These are phyloP conservation scores for Leguminivora glycinivorella DNA, from an alignment of 1,140 invertebrate species.

Conservation along the genomic window DNA sequence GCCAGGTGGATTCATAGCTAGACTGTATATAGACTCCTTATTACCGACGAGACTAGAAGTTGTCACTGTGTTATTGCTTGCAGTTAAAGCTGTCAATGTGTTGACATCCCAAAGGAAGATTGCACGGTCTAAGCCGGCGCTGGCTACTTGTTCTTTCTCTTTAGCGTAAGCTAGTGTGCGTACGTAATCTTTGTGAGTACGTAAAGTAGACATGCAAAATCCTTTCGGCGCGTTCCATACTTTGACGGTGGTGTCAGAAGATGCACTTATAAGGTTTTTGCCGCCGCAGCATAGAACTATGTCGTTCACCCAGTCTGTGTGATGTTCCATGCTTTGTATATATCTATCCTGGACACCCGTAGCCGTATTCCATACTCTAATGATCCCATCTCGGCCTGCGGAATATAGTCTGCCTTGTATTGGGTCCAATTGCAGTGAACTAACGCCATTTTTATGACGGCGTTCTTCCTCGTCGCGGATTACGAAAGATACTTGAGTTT, in stretches of 20 bases:
- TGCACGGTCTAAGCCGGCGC: conserved; percentile 96
- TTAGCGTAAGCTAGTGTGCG: conserved; percentile 99
- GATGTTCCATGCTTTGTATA: conserved; percentile 97
- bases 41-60: conserved; percentile 98
- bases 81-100: conserved; percentile 97
- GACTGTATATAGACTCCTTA: conserved; percentile 99
- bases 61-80: conserved; percentile 99
- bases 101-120: conserved; percentile 99
- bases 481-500: conserved; percentile 95
- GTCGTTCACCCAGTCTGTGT: conserved; percentile 99
- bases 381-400: conserved; percentile 98
- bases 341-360: conserved; percentile 86
- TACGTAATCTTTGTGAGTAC: conserved; percentile 99
- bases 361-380: conserved; percentile 95
- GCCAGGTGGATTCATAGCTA: conserved; percentile 98
- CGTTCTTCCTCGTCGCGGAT: conserved; percentile 97
- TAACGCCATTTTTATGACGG: conserved; percentile 96
- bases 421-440: conserved; percentile 96
- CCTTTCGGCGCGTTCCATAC: conserved; percentile 99
- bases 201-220: conserved; percentile 98
- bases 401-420: conserved; percentile 94
- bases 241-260: conserved; percentile 99
- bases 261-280: conserved; percentile 98
- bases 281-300: conserved; percentile 98
- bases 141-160: conserved; percentile 96